Conservation (phyloP, 2,797 vertebrate species). For the Centropyge bicolor region DNA sequence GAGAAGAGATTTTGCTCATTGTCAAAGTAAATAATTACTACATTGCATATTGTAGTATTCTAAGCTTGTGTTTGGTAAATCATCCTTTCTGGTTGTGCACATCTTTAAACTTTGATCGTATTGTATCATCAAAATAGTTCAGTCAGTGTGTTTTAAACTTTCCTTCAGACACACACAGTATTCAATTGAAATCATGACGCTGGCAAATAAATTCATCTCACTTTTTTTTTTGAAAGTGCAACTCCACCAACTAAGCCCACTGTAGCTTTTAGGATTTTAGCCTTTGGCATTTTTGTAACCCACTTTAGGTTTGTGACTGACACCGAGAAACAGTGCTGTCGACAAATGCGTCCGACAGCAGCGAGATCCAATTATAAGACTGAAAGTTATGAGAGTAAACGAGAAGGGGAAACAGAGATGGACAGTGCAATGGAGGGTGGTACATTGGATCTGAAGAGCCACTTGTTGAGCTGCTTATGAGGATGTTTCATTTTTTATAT, state of each 20-base stretch:
- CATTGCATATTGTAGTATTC: not conserved
- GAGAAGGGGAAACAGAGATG: constrained; percentile 11
- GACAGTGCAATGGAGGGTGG: not conserved
- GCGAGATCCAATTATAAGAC: constrained; percentile 35
- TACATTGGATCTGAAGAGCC: constrained; percentile 28
- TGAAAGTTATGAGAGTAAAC: constrained; percentile 8
- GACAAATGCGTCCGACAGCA: constrained; percentile 21
- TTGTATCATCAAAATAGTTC: not conserved
- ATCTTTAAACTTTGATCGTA: not conserved
- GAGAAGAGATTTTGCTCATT: not conserved
- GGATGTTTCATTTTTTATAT: not conserved
- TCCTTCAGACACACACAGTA: not conserved
- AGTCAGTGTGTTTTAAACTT: not conserved
- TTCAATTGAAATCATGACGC: not conserved
- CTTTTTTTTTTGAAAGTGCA: not conserved
- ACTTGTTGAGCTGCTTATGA: constrained; percentile 47
- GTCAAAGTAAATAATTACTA: not conserved
- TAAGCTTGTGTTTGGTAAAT: not conserved
- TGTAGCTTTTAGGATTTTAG: constrained; percentile 42
- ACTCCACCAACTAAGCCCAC: not conserved
- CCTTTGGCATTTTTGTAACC: constrained; percentile 50
- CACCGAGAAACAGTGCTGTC: constrained; percentile 32
- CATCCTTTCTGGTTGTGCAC: not conserved
- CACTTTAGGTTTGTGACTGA: constrained; percentile 45
- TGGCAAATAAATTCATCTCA: constrained; percentile 8